These are phyloP conservation scores for Lepilemur ruficaudatus DNA, from an alignment of 2,797 vertebrate species.

Conservation along the genomic window DNA sequence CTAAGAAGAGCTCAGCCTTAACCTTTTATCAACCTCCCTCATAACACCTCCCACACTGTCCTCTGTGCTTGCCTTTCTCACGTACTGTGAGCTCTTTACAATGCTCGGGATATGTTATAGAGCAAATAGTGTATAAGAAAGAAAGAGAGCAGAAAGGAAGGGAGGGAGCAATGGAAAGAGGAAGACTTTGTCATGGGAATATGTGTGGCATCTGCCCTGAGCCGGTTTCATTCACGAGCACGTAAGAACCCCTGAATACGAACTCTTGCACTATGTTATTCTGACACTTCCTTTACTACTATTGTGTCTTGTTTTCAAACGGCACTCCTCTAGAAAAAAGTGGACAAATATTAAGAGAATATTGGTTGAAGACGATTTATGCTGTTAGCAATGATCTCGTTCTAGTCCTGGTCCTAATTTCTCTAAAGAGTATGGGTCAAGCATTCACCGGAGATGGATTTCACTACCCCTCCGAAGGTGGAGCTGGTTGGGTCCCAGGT, in stretches of 20 bases:
- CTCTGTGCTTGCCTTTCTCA: background rate
- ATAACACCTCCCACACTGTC: rapidly evolving
- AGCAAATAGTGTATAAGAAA: too few relatives aligned
- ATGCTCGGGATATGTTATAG: rapidly evolving
- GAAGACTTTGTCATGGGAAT: background rate
- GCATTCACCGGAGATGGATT: background rate
- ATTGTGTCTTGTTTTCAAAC: background rate
- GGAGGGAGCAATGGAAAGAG: background rate
- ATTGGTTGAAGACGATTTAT: background rate
- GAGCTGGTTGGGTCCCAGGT: background rate
- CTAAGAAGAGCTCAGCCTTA: background rate
- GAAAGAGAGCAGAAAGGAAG: background rate
- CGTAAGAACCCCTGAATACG: background rate
- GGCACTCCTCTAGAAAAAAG: too few relatives aligned
- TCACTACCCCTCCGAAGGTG: background rate
- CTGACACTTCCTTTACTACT: background rate
- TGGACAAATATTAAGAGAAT: background rate
- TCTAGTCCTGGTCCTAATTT: background rate
- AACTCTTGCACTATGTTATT: background rate
- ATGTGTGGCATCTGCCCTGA: rapidly evolving
- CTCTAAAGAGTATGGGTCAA: background rate
- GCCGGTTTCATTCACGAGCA: background rate
- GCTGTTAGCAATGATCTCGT: background rate
- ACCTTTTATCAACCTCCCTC: background rate
- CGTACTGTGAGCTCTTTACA: too few relatives aligned